phyloP scores from a whole-genome alignment of 2,888 invertebrate genomes.

The Actias luna region DNA sequence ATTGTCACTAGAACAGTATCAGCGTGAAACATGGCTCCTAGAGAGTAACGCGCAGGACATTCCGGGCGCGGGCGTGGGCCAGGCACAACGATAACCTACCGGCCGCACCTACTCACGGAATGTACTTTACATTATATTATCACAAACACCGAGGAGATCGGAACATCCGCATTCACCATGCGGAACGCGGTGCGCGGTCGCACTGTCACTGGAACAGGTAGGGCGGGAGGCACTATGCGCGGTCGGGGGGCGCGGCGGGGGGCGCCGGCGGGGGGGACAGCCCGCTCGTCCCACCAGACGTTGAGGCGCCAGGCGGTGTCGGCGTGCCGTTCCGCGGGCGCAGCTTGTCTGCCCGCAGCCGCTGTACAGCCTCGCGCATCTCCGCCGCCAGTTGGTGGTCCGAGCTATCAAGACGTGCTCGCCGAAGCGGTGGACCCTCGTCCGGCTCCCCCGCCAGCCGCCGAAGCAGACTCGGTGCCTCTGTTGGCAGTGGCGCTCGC shows the following conservation, averaged over 20 bases:
- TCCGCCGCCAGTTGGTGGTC: slow-evolving; percentile 72
- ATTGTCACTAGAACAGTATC: slow-evolving; percentile 72
- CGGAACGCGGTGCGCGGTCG: slow-evolving; percentile 39
- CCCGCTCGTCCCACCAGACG: slow-evolving; percentile 25
- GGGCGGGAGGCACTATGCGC: slow-evolving; percentile 40
- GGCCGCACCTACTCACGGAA: slow-evolving; percentile 52
- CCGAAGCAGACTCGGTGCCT: slow-evolving; percentile 85
- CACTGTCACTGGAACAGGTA: slow-evolving; percentile 16
- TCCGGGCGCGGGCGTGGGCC: neutral
- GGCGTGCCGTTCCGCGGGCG: slow-evolving; percentile 67
- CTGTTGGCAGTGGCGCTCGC: slow-evolving; percentile 35
- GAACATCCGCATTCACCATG: slow-evolving; percentile 27
- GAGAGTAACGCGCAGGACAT: slow-evolving; percentile 14
- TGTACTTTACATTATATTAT: slow-evolving; percentile 76
- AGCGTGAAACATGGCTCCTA: slow-evolving; percentile 25
- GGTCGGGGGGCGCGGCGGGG: slow-evolving; percentile 52
- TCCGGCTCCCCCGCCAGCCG: slow-evolving; percentile 87
- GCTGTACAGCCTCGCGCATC: slow-evolving; percentile 76
- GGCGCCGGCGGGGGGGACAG: slow-evolving; percentile 44
- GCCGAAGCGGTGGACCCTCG: slow-evolving; percentile 70
- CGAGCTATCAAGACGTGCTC: slow-evolving; percentile 79
- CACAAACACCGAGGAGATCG: slow-evolving; percentile 71
- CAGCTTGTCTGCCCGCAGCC: slow-evolving; percentile 73
- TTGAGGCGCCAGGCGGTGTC: slow-evolving; percentile 48
- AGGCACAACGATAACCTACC: slow-evolving; percentile 10